Conservation (phyloP, 2,797 vertebrate species). For the Pantherophis vulpinus region DNA sequence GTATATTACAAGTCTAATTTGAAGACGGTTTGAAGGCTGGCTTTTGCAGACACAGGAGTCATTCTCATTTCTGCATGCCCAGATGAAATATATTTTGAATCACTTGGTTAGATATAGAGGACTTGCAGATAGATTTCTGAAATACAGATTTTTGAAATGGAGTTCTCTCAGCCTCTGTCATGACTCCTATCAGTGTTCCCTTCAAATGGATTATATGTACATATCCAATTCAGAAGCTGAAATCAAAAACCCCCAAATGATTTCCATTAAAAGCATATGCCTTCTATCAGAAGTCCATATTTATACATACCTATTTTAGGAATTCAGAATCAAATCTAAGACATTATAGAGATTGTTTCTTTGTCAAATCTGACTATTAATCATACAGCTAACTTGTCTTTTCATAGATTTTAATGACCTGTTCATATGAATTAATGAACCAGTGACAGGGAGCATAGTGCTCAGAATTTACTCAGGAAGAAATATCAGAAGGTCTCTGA, state of each 20-base stretch:
- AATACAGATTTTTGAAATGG: background rate
- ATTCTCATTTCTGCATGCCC: background rate
- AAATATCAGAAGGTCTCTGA: background rate
- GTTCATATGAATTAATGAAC: background rate
- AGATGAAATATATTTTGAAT: background rate
- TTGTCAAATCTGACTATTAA: background rate
- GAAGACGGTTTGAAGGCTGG: slow-evolving; percentile 20
- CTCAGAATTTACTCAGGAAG: background rate
- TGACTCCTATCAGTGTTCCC: background rate
- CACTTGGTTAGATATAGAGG: background rate
- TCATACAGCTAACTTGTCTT: background rate
- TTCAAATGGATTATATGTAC: background rate
- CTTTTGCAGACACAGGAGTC: background rate
- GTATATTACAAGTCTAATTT: background rate
- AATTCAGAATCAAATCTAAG: background rate
- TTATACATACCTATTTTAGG: background rate
- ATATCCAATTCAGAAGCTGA: background rate
- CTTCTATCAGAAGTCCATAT: background rate
- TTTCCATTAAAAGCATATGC: background rate
- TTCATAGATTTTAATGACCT: background rate
- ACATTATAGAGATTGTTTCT: background rate
- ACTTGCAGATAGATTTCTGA: background rate
- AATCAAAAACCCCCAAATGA: background rate
- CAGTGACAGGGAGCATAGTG: background rate
- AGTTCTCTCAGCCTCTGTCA: background rate